A percentile compares a stretch with the other conserved stretches of the same genome.
phyloP scores from a whole-genome alignment of 2,888 invertebrate genomes.

The Caenorhabditis sp. region DNA sequence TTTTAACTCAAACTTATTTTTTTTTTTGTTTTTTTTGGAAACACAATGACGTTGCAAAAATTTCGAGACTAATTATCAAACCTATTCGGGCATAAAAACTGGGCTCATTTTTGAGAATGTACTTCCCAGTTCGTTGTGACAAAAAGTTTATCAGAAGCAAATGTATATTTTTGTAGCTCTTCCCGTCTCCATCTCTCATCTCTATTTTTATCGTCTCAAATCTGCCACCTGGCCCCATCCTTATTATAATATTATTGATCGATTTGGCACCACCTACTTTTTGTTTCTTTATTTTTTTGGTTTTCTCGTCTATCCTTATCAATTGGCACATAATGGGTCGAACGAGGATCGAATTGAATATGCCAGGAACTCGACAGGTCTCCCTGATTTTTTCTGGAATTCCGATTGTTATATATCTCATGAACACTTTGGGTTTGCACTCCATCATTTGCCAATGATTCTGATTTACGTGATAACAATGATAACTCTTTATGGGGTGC shows the following conservation, averaged over 20 bases:
- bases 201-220: slow-evolving; percentile 1
- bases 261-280: neutral
- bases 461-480: neutral
- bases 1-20: too few species aligned
- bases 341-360: neutral
- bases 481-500: neutral
- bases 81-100: too few species aligned
- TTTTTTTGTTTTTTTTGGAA: too few species aligned
- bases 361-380: neutral
- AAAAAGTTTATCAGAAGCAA: neutral
- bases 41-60: too few species aligned
- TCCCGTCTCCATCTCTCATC: neutral
- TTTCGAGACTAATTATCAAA: too few species aligned
- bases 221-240: slow-evolving; percentile 2
- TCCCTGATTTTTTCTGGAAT: neutral
- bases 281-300: neutral
- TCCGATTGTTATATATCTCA: neutral
- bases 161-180: neutral
- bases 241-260: neutral
- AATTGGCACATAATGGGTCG: neutral
- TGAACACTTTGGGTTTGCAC: neutral
- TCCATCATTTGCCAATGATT: neutral
- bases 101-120: too few species aligned
- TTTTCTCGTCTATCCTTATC: neutral
- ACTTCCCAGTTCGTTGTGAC: too few species aligned